These are phyloP conservation scores for Squalus acanthias DNA, from an alignment of 2,797 vertebrate genomes.

Conservation along the genomic window DNA sequence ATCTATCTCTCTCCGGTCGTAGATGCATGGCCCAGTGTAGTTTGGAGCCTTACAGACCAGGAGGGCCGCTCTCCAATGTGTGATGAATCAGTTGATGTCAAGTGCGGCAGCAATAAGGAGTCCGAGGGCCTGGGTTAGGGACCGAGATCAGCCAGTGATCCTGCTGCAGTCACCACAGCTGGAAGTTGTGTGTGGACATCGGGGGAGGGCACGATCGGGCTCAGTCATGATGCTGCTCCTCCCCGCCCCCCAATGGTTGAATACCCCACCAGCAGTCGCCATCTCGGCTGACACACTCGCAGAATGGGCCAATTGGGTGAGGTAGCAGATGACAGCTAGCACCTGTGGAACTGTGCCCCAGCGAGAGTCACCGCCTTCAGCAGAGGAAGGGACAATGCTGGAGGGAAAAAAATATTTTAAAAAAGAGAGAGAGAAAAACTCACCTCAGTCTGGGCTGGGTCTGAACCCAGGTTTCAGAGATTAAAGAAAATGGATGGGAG, in stretches of 20 bases:
- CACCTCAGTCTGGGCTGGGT: background rate
- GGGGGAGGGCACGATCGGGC: too few relatives aligned
- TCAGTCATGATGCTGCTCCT: background rate
- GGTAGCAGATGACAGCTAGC: background rate
- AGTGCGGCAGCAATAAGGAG: background rate
- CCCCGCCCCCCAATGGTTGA: background rate
- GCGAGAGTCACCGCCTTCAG: background rate
- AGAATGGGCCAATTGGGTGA: background rate
- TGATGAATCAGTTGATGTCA: background rate
- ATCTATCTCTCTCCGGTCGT: too few relatives aligned
- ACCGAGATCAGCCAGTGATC: background rate
- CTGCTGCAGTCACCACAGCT: background rate
- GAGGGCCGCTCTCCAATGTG: background rate
- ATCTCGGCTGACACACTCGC: background rate
- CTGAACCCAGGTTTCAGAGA: background rate
- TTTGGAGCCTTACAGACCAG: background rate
- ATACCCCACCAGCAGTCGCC: background rate
- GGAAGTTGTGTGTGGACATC: background rate
- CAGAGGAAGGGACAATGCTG: background rate
- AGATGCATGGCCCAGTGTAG: background rate
- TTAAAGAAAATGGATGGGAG: background rate
- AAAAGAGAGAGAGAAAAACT: background rate
- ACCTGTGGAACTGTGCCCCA: background rate
- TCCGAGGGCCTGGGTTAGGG: background rate
- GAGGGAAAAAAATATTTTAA: background rate